Evolutionary conservation across 2,113 vertebrate species (phyloP).

Genomic region (human (Homo sapiens)): GRCh38 chr18:24018501-24019000

Average conservation of each 20-base stretch:
- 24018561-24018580: fast-evolving
- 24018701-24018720: fast-evolving
- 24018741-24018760: not conserved
- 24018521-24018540: not conserved
- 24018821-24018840: too few species aligned
- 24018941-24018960: not conserved
- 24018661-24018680: not conserved
- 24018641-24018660: not conserved
- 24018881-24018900: not conserved
- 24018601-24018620: not conserved
- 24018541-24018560: not conserved
- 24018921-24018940: not conserved
- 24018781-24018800: not conserved
- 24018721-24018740: not conserved
- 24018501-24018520: not conserved
- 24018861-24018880: not conserved
- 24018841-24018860: fast-evolving
- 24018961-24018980: not conserved
- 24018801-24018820: not conserved
- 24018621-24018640: not conserved
- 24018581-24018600: not conserved
- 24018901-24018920: not conserved
- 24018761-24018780: not conserved
- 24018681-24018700: not conserved
- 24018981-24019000: not conserved